Conservation (phyloP, 2,888 invertebrate species). For the Melanophora roralis region DNA sequence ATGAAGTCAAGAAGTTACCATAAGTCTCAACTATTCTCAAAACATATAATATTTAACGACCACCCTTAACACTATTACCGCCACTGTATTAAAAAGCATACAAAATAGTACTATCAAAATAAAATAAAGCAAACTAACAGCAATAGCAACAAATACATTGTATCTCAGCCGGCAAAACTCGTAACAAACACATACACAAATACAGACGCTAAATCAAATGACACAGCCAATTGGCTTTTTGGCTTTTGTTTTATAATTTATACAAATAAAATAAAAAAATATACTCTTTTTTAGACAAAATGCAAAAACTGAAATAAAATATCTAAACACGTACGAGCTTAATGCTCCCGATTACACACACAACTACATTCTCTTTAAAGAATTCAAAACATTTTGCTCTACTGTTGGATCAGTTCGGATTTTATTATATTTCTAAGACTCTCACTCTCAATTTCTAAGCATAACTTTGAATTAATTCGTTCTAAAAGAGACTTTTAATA, state of each 20-base stretch:
- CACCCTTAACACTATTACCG: not conserved
- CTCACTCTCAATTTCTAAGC: slow-evolving; percentile 61
- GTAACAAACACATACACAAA: slow-evolving; percentile 47
- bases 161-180: slow-evolving; percentile 60
- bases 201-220: slow-evolving; percentile 54
- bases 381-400: slow-evolving; percentile 13
- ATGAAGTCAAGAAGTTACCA: too few relatives aligned
- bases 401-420: slow-evolving; percentile 24
- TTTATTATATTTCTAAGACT: not conserved
- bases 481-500: not conserved
- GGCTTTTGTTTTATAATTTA: not conserved
- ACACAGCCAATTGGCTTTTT: slow-evolving; percentile 48
- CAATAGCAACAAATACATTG: slow-evolving; percentile 42
- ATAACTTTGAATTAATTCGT: slow-evolving; percentile 14
- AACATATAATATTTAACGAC: not conserved
- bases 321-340: slow-evolving; percentile 8
- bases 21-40: not conserved
- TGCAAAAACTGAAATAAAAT: slow-evolving; percentile 23
- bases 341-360: slow-evolving; percentile 3
- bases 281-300: slow-evolving; percentile 38
- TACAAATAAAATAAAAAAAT: slow-evolving; percentile 24
- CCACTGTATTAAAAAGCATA: slow-evolving; percentile 25
- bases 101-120: slow-evolving; percentile 16
- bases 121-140: slow-evolving; percentile 30
- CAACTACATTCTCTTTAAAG: not conserved